Percentiles rank a stretch among this genome's conserved stretches.
Conservation (phyloP, 1,140 invertebrate genomes). For the Andricus grossulariae region DNA sequence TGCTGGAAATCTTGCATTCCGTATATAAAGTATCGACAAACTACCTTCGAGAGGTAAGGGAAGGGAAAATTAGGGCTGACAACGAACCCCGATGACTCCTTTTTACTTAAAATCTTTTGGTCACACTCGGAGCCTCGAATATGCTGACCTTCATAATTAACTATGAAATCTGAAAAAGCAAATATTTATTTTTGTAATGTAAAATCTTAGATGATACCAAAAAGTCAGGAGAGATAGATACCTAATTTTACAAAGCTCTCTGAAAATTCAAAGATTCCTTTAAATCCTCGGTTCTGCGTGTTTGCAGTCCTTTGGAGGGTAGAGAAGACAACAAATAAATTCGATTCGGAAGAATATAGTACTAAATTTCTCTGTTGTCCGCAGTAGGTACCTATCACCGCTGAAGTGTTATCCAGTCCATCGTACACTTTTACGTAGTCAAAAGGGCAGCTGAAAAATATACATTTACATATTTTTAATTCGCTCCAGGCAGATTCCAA, state of each 20-base stretch:
- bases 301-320: conserved; percentile 92
- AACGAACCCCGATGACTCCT: conserved; percentile 92
- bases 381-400: conserved; percentile 97
- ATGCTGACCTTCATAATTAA: conserved; percentile 89
- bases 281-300: conserved; percentile 95
- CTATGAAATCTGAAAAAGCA: conserved; percentile 89
- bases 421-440: conserved; percentile 98
- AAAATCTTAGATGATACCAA: background rate
- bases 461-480: background rate
- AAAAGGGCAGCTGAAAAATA: conserved; percentile 92
- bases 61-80: conserved; percentile 97
- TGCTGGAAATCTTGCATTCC: conserved; percentile 96
- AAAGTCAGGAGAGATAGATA: conserved; percentile 69
- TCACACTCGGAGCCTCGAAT: conserved; percentile 97
- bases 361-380: conserved; percentile 97
- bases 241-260: conserved; percentile 97
- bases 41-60: conserved; percentile 94
- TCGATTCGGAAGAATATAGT: conserved; percentile 93
- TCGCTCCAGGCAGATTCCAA: too few relatives aligned
- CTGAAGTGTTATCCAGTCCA: conserved; percentile 88
- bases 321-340: conserved; percentile 92
- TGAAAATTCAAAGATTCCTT: conserved; percentile 96
- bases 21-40: conserved; percentile 98
- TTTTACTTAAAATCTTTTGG: conserved; percentile 95
- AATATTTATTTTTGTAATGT: background rate